Evolutionary conservation across 92 coral and sea anemone genomes (phyloP).

Genomic region (Virgularia gustaviana): DNA sequence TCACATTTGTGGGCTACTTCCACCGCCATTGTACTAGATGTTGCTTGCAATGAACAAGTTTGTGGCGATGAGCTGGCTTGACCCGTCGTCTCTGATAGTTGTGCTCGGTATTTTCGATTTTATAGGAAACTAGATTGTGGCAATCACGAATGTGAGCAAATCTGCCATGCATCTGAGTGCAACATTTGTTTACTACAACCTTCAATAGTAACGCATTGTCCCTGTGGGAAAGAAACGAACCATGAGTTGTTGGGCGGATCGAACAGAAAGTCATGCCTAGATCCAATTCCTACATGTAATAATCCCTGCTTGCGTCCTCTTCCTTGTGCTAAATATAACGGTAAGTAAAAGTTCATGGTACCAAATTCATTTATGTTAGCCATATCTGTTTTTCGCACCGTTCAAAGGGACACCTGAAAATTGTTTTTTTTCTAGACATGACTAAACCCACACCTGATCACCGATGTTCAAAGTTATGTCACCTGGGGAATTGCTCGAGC

Average conservation of each 20-base stretch:
- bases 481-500: slow-evolving; percentile 82
- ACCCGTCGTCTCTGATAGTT: background rate
- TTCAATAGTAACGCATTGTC: slow-evolving; percentile 61
- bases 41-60: too few relatives aligned
- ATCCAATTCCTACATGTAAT: slow-evolving; percentile 79
- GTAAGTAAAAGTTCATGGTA: slow-evolving; percentile 16
- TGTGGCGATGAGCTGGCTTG: too few relatives aligned
- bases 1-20: too few relatives aligned
- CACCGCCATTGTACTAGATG: too few relatives aligned
- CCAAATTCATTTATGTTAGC: too few relatives aligned
- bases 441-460: slow-evolving; percentile 39
- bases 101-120: too few relatives aligned
- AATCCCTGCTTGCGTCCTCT: slow-evolving; percentile 60
- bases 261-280: slow-evolving; percentile 71
- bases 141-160: slow-evolving; percentile 70
- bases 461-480: slow-evolving; percentile 70
- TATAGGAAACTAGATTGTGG: slow-evolving; percentile 81
- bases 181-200: slow-evolving; percentile 69
- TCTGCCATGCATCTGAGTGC: slow-evolving; percentile 73
- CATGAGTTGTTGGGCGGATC: slow-evolving; percentile 57
- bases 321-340: slow-evolving; percentile 68
- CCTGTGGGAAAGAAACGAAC: slow-evolving; percentile 79
- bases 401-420: too few relatives aligned
- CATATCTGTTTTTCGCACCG: too few relatives aligned
- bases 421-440: background rate